A percentile compares a stretch with the other conserved stretches of the same genome.
Evolutionary conservation across 2,888 invertebrate species (phyloP).

Genomic region (Seira ritae): DNA sequence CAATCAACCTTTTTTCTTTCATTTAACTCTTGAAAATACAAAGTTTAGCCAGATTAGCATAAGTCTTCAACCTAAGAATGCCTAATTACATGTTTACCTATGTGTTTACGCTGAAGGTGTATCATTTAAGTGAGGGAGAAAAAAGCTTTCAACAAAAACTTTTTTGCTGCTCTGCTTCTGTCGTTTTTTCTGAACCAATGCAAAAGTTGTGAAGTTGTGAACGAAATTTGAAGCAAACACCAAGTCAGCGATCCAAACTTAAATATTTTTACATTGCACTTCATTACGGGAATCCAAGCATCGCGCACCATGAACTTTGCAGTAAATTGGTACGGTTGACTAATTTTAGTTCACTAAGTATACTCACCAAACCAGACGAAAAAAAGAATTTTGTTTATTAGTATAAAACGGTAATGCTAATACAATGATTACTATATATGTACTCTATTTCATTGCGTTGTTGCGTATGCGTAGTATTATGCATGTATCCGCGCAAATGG

Average conservation of each 20-base stretch:
- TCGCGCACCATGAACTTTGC: slow-evolving; percentile 47
- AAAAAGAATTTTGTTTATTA: too few species aligned
- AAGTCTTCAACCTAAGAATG: too few species aligned
- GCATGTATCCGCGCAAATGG: neutral
- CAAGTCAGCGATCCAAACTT: too few species aligned
- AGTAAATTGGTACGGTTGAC: slow-evolving; percentile 48
- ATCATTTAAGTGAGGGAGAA: neutral
- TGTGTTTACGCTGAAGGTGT: too few species aligned
- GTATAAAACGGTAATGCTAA: too few species aligned
- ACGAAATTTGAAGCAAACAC: neutral
- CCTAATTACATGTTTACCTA: too few species aligned
- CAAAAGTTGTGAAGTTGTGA: slow-evolving; percentile 24
- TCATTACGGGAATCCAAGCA: slow-evolving; percentile 44
- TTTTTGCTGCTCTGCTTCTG: slow-evolving; percentile 32
- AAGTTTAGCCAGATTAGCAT: too few species aligned
- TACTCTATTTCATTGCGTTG: too few species aligned
- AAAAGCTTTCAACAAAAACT: slow-evolving; percentile 27
- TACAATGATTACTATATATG: too few species aligned
- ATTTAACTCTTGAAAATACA: too few species aligned
- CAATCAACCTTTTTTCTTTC: too few species aligned
- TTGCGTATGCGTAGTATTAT: neutral
- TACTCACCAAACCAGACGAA: neutral
- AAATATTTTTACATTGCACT: slow-evolving; percentile 14
- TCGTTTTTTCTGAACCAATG: slow-evolving; percentile 1
- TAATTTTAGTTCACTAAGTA: slow-evolving; percentile 53